Evolutionary conservation across 2,797 vertebrate species (phyloP).

Genomic region (Girardinus metallicus): DNA sequence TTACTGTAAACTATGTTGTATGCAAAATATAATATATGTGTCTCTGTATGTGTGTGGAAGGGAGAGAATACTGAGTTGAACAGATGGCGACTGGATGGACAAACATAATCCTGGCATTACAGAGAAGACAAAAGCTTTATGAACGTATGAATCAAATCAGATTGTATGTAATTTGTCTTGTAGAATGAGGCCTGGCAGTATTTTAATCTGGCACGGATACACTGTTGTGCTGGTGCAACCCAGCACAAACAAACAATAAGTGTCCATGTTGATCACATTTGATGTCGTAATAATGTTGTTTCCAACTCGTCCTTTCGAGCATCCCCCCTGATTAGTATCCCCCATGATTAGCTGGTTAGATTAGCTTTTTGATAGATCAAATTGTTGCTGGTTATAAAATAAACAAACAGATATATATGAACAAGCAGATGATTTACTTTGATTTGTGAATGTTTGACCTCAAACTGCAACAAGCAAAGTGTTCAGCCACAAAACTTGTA

Average conservation of each 20-base stretch:
- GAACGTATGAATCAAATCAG: constrained; percentile 47
- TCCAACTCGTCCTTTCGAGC: not conserved
- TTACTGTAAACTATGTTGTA: not conserved
- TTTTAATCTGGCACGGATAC: not conserved
- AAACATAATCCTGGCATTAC: constrained; percentile 64
- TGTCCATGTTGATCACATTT: not conserved
- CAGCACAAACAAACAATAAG: not conserved
- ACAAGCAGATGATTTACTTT: not conserved
- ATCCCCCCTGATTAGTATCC: not conserved
- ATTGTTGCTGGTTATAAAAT: not conserved
- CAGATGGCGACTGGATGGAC: constrained; percentile 61
- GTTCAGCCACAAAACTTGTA: not conserved
- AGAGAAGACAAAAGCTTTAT: constrained; percentile 39
- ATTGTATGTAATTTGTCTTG: constrained; percentile 28
- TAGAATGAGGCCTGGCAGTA: constrained; percentile 3
- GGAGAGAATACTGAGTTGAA: constrained; percentile 29
- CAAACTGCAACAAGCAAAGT: not conserved
- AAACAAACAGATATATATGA: not conserved
- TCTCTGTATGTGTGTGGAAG: not conserved
- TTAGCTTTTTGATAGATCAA: not conserved
- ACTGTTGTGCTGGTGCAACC: not conserved
- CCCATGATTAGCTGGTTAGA: not conserved
- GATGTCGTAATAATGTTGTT: not conserved
- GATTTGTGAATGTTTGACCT: not conserved
- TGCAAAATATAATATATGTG: not conserved